Evolutionary conservation across 1,140 invertebrate genomes (phyloP), one percentile per base, ranked within the genome.

Genomic region (Diorhabda carinulata): DNA sequence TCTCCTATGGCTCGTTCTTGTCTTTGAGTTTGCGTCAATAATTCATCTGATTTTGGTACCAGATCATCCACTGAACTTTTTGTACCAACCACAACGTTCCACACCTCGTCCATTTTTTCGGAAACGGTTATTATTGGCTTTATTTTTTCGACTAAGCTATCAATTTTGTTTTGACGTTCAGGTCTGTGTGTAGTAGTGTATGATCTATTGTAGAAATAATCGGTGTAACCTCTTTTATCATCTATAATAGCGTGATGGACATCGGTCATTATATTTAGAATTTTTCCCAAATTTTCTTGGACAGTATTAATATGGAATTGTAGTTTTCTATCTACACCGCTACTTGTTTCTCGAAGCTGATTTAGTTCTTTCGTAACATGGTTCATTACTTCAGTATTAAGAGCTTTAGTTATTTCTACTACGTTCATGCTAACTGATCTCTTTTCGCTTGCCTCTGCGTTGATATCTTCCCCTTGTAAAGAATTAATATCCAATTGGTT

Each of bases 41-140:
- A 82, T 71, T 92, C 91, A 74, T 94, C 92, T 0, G 92, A 93
- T 82, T 94, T 94, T 1, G 92, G 92, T 25, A 94, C 86, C 57
- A 94, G 83, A 77, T 92, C 87, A 78, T 94, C 92, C 4, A 94
- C 91, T 0, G 91, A 92, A 73, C 88, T 92, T 78, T 94, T 94
- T 2, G 92, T 94, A 3, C 92, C 92, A 4, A 94, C 91, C 25
- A 94, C 90, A 9, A 94, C 91, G 76, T 92, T 90, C 92, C 92
- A 94, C 4, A 94, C 91, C 82, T 94, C 90, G 73, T 94, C 92
- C 91, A 94, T 94, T 81, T 94, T 94, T 77, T 92, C 91, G 0
- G 91, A 92, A 1, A 94, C 91, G n/a, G 87, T 90, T 59, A 92
- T 86, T 80, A 94, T 91, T 0, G 92, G 92, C 69, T 89, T 87